Percentiles rank a stretch among this genome's conserved stretches.
These are phyloP conservation scores for Spatulosminthurus flaviceps DNA, from an alignment of 2,888 invertebrate species.

Conservation along the genomic window DNA sequence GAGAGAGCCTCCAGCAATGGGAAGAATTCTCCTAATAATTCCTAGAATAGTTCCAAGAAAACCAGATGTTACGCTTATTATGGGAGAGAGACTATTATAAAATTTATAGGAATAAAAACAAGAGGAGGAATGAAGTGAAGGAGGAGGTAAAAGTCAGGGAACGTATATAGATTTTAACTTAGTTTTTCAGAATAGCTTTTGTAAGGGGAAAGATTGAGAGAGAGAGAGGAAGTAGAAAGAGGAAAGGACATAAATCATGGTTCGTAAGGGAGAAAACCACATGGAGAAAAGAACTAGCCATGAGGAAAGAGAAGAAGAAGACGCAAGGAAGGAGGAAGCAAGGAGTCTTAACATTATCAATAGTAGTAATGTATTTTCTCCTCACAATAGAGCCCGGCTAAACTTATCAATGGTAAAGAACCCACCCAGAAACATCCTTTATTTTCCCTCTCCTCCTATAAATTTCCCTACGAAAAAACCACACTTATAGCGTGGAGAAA, in stretches of 20 bases:
- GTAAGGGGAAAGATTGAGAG: background rate
- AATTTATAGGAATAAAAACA: no score
- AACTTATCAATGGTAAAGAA: background rate
- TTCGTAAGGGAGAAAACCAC: constrained; percentile 13
- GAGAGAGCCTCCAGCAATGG: background rate
- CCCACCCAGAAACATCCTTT: no score
- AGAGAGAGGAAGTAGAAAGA: constrained; percentile 5
- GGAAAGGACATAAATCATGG: constrained; percentile 62
- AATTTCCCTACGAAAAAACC: background rate
- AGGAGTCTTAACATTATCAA: constrained; percentile 40
- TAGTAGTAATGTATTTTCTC: constrained; percentile 32
- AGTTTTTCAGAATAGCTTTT: constrained; percentile 1
- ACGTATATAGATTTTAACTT: no score
- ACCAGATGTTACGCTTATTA: no score
- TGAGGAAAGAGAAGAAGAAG: constrained; percentile 62
- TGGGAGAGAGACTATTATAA: no score
- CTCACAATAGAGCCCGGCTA: constrained; percentile 20
- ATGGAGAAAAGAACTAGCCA: constrained; percentile 60
- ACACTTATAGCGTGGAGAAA: background rate
- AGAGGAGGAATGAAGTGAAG: background rate
- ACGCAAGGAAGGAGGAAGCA: constrained; percentile 32
- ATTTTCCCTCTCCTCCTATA: background rate
- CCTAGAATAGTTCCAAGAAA: no score
- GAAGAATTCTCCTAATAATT: no score
- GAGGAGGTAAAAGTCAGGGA: no score